A percentile compares a stretch with the other conserved stretches of the same genome.
Conservation (phyloP, 2,888 invertebrate species). For the Catocala fraxini region DNA sequence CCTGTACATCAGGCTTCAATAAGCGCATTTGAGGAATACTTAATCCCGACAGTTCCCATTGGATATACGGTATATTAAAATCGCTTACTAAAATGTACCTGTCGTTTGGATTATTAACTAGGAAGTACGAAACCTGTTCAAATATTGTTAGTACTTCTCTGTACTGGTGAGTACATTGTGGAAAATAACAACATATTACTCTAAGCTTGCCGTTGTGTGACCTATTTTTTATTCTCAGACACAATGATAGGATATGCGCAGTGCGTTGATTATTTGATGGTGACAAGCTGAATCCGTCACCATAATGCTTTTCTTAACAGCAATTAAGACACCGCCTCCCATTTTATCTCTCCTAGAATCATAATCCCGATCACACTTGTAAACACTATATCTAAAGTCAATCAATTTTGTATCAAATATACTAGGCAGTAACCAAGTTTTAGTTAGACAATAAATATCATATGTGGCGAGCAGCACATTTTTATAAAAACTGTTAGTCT, state of each 20-base stretch:
- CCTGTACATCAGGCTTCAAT: too few species aligned
- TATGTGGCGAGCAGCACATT: neutral
- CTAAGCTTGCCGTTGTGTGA: too few species aligned
- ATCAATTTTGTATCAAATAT: constrained; percentile 12
- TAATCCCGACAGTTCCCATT: too few species aligned
- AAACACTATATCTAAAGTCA: constrained; percentile 4
- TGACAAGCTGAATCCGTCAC: neutral
- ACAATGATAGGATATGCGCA: constrained; percentile 9
- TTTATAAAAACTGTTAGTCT: neutral
- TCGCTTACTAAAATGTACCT: too few species aligned
- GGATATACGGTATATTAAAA: too few species aligned
- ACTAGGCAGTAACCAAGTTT: constrained; percentile 14
- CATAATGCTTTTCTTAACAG: constrained; percentile 6
- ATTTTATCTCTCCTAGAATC: constrained; percentile 7
- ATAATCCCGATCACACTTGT: constrained; percentile 12
- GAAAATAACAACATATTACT: too few species aligned
- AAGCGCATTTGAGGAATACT: too few species aligned
- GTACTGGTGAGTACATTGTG: too few species aligned
- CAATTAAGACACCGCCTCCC: constrained; percentile 20
- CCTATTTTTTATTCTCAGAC: neutral
- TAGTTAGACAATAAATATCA: constrained; percentile 1
- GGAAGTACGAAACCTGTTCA: too few species aligned
- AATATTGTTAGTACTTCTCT: too few species aligned
- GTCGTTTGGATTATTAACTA: too few species aligned
- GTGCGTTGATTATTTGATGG: constrained; percentile 4